Evolutionary conservation across 2,797 vertebrate genomes (phyloP), one percentile per base, ranked within the genome.

Genomic region (Odontamblyopus lacepedii): DNA sequence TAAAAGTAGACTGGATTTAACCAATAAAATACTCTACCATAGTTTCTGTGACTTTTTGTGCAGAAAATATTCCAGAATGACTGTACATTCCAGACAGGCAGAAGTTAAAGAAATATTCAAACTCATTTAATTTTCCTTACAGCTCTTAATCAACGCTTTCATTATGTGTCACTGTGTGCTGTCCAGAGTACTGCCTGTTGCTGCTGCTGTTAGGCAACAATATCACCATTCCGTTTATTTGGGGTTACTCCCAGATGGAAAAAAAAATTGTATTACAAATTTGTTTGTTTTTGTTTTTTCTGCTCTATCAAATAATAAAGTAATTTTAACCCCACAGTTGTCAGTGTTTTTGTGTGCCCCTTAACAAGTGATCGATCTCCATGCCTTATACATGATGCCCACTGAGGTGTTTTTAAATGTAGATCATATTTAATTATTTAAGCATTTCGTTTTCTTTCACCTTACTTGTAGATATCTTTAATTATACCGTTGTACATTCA

Each of bases 221-320:
- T 80, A 80, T 91, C 90, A 91, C 89, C 94, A 95, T 95, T 95
- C 93, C 93, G 73, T 91, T 90, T 87, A 79, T 87, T 80, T 79
- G 88, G 89, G 88, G 83, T 85, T 41, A 35, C 67, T 80, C 83
- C 89, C 88, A 79, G 80, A 87, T 83, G 73, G 73, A 72, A 79
- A 81, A 84, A 87, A 90, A 85, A 91, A 87, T 82, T 91, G 92
- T 93, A 89, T 87, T 88, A 92, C 78, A 91, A 88, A 83, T 81
- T 83, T 88, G 74, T 80, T 87, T 83, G 56, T 71, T 89, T 83
- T 83, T 85, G 67, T 12, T 60, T 23, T 67, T 78, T 27, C 84
- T 89, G 90, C 89, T 92, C 89, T 94, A 90, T 94, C 87, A 92
- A 94, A 93, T 93, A 93, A 93, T 92, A 92, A 69, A 88, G 93